Evolutionary conservation across 2,113 vertebrate genomes (phyloP).

Genomic region (Tamias sibiricus): DNA sequence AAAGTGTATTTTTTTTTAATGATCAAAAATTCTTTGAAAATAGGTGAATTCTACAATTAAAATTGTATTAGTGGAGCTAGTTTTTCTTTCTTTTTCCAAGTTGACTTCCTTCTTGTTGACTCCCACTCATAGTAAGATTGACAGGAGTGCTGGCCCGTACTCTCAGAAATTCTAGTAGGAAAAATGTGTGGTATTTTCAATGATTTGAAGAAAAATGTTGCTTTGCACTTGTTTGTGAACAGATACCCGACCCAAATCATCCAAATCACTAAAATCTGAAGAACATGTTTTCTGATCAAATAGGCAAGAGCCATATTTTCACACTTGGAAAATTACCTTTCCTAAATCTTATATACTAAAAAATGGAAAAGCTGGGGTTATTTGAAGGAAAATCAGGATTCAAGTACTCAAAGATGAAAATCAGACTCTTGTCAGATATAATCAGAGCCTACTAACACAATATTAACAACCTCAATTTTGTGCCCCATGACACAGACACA

Average conservation of each 20-base stretch:
- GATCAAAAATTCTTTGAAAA: neutral
- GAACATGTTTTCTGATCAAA: neutral
- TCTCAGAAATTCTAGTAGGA: neutral
- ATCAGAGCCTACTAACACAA: neutral
- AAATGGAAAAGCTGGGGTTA: neutral
- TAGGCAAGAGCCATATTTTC: neutral
- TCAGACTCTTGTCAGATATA: no score
- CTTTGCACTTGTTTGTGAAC: neutral
- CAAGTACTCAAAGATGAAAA: neutral
- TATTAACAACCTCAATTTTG: neutral
- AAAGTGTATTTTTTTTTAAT: neutral
- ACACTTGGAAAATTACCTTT: neutral
- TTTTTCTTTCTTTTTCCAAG: neutral
- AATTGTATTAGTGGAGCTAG: neutral
- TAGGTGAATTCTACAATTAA: neutral
- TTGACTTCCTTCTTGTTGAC: neutral
- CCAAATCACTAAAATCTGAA: neutral
- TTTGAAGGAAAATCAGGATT: neutral
- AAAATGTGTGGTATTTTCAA: neutral
- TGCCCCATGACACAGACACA: neutral
- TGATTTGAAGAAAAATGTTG: neutral
- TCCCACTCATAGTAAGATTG: neutral
- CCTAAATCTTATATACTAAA: neutral
- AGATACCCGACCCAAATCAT: neutral
- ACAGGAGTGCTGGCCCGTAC: neutral